A percentile compares a stretch with the other conserved stretches of the same genome.
Conservation (phyloP, 2,888 invertebrate genomes). For the Eretmocerus hayati region DNA sequence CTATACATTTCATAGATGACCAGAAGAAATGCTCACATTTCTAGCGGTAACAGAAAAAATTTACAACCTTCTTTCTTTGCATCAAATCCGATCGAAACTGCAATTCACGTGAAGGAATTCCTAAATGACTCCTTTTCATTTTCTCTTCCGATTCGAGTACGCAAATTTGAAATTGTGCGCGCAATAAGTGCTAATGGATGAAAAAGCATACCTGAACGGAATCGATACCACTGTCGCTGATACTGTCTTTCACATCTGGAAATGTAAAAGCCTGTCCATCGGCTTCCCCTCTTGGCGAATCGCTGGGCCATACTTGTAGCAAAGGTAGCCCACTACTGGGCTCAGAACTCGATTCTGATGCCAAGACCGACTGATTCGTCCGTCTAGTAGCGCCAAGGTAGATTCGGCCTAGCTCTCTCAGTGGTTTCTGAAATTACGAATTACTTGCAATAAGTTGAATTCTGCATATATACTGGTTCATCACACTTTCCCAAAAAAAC, state of each 20-base stretch:
- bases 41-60: no score
- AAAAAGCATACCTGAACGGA: slow-evolving; percentile 67
- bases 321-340: slow-evolving; percentile 39
- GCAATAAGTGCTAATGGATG: no score
- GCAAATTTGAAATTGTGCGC: no score
- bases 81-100: no score
- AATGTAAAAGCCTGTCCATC: slow-evolving; percentile 62
- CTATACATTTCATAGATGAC: no score
- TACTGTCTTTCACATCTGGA: slow-evolving; percentile 48
- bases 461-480: no score
- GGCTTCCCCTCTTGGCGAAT: slow-evolving; percentile 62
- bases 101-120: no score
- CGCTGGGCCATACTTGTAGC: slow-evolving; percentile 65
- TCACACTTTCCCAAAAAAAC: no score
- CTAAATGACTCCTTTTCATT: no score
- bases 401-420: slow-evolving; percentile 45
- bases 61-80: no score
- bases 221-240: slow-evolving; percentile 64
- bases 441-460: background rate
- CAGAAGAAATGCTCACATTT: no score
- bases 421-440: slow-evolving; percentile 39
- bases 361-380: slow-evolving; percentile 20
- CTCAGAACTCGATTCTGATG: slow-evolving; percentile 14
- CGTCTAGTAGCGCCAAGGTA: slow-evolving; percentile 39
- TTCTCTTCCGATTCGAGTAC: no score